These are phyloP conservation scores for Fissipunctia ypsillon DNA, from an alignment of 2,888 invertebrate genomes.

Conservation along the genomic window DNA sequence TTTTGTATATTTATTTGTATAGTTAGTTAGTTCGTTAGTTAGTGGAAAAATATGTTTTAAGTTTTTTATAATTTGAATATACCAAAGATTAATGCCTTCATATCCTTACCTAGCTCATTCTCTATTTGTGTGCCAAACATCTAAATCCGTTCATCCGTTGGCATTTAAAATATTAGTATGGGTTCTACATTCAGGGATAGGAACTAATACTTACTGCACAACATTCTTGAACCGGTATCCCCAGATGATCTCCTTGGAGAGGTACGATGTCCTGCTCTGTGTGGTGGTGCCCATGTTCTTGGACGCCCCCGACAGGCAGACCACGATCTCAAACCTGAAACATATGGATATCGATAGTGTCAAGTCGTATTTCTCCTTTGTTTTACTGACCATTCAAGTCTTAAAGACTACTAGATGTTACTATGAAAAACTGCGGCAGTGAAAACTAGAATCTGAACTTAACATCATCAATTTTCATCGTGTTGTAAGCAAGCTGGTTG, in stretches of 20 bases:
- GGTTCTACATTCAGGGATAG: too few species aligned
- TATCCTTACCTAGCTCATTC: too few species aligned
- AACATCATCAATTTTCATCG: too few species aligned
- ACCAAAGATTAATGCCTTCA: too few species aligned
- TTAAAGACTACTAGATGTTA: too few species aligned
- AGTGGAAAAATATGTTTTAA: too few species aligned
- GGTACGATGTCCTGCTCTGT: conserved; percentile 94
- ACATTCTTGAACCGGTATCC: conserved; percentile 94
- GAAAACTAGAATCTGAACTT: too few species aligned
- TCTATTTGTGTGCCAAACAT: too few species aligned
- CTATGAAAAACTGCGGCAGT: background rate
- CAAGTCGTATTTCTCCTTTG: background rate
- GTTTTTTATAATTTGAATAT: too few species aligned
- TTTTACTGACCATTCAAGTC: background rate
- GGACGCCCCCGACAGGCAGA: conserved; percentile 95
- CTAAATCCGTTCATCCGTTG: too few species aligned
- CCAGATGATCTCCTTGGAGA: conserved; percentile 95
- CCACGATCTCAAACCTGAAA: conserved; percentile 94
- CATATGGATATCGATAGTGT: background rate
- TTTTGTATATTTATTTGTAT: too few species aligned
- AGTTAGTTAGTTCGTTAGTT: too few species aligned
- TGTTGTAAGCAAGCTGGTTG: background rate
- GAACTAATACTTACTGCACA: conserved; percentile 85
- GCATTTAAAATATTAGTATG: background rate
- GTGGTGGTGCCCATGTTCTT: conserved; percentile 94